Percentiles rank a stretch among this genome's conserved stretches.
phyloP scores from a whole-genome alignment of 2,888 invertebrate genomes.

The Cartodere bifasciata region DNA sequence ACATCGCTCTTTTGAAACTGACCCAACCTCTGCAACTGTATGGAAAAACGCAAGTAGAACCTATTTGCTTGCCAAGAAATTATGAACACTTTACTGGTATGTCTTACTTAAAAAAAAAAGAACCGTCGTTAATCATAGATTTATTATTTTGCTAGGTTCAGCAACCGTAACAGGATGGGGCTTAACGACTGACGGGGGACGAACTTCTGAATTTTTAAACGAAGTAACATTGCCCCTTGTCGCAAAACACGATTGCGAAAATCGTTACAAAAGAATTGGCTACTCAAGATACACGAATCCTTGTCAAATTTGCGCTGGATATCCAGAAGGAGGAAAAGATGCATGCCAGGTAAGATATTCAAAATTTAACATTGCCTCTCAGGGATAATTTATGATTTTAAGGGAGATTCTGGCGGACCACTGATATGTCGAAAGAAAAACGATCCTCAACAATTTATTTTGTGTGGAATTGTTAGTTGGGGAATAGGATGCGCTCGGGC shows the following conservation, averaged over 20 bases:
- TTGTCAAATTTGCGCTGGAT: slow-evolving; percentile 23
- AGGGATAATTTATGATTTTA: slow-evolving; percentile 11
- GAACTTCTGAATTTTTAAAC: slow-evolving; percentile 15
- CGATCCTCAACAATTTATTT: slow-evolving; percentile 25
- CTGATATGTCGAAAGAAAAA: slow-evolving; percentile 23
- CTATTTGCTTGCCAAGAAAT: slow-evolving; percentile 20
- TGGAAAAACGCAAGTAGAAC: slow-evolving; percentile 11
- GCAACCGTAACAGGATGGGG: slow-evolving; percentile 23
- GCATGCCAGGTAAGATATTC: slow-evolving; percentile 20
- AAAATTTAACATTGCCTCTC: slow-evolving; percentile 3
- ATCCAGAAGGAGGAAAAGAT: slow-evolving; percentile 19
- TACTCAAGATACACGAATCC: slow-evolving; percentile 17
- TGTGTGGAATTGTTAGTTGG: slow-evolving; percentile 35
- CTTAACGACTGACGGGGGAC: slow-evolving; percentile 16
- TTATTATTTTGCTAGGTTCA: slow-evolving; percentile 3
- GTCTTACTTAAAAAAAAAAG: no score
- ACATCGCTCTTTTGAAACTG: slow-evolving; percentile 21
- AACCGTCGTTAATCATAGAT: no score
- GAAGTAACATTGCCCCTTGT: slow-evolving; percentile 18
- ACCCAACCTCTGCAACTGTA: slow-evolving; percentile 15
- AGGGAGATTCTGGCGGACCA: slow-evolving; percentile 36
- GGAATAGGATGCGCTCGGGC: slow-evolving; percentile 30
- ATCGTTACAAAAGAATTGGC: slow-evolving; percentile 17
- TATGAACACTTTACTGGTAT: slow-evolving; percentile 18
- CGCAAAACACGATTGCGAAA: slow-evolving; percentile 15